Evolutionary conservation across 2,113 vertebrate species (phyloP), one percentile per base, ranked within the genome.

Genomic region (Percopsis transmontana): DNA sequence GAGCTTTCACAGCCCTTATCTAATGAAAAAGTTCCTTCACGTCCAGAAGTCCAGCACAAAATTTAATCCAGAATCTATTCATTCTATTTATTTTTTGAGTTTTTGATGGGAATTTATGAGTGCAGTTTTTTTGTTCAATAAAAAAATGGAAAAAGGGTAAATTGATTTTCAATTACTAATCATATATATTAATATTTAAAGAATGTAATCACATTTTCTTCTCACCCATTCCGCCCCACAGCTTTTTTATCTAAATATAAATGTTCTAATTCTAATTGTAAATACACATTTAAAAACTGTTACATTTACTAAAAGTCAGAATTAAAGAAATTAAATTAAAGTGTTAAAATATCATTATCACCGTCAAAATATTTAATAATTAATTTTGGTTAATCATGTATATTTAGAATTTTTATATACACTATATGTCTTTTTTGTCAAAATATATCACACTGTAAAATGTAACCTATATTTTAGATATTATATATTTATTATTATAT

Each of bases 21-120:
- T 85, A 85, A 88, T 85, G 67, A 88, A 89, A 87, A 60, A 19
- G 74, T 85, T 88, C 83, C 77, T 65, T 73, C 54, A 13, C 2
- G 68, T 53, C 70, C 84, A 78, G 59, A 66, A 73, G 48, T 44
- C n/a, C 62, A 52, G 15, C 48, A 39, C 45, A 64, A 64, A 61
- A 64, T 58, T 38, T 52, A 67, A 48, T 52, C 5, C 56, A 50
- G 54, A 33, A 21, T 71, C 27, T 51, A 58, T 76, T 66, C 18
- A 67, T 63, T 66, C n/a, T n/a, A n/a, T n/a, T n/a, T n/a, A n/a
- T n/a, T n/a, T n/a, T 64, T 39, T 8, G 16, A 52, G 24, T 38
- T 23, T 59, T 9, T 59, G 38, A 72, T 56, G 51, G 38, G 45
- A 9, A 16, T 58, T 27, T 54, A 14, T 76, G 23, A 64, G 42